Evolutionary conservation across 2,113 vertebrate species (phyloP), one percentile per base, ranked within the genome.

Genomic region (Haemorhous mexicanus): DNA sequence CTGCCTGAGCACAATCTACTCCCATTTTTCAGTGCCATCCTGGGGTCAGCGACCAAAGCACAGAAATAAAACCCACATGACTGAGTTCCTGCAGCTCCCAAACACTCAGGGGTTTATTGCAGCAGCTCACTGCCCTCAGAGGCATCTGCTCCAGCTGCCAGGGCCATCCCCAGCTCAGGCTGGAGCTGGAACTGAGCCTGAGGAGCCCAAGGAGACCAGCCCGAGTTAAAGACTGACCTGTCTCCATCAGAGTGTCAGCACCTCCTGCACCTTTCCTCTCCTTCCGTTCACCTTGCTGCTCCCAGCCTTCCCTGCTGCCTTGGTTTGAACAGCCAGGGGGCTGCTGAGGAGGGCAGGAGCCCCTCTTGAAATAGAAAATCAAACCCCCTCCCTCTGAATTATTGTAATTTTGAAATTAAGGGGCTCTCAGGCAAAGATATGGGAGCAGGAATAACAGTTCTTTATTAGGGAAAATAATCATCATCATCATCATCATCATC

Each of bases 41-140:
- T 3, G 61, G 84, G 96, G 93, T 88, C 88, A 89, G 64, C 6
- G 33, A 70, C 70, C 58, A 32, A 90, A 87, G 88, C 32, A 81
- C 41, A 59, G 93, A 52, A 91, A 91, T 70, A 85, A 94, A 90
- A 93, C 3, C 9, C 89, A 75, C 74, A 56, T 72, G 79, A 58
- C 30, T 64, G 84, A 95, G 92, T 84, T 55, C 80, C 39, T 90
- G 90, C 72, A 37, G 93, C 83, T 93, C 43, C 81, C 77, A 74
- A 62, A 68, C 90, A 37, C 81, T 89, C 80, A 37, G 92, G 62
- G 30, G 80, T 95, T 95, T 91, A 97, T 61, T 72, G 86, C 90
- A 43, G 86, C 55, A 87, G 83, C 94, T 74, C 76, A 93, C 46
- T 87, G 91, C 85, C 52, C 91, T 63, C 85, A 62, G 86, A 84